Percentiles rank a stretch among this genome's conserved stretches.
These are phyloP conservation scores for Lycia hirtaria DNA, from an alignment of 2,888 invertebrate species.

Conservation along the genomic window DNA sequence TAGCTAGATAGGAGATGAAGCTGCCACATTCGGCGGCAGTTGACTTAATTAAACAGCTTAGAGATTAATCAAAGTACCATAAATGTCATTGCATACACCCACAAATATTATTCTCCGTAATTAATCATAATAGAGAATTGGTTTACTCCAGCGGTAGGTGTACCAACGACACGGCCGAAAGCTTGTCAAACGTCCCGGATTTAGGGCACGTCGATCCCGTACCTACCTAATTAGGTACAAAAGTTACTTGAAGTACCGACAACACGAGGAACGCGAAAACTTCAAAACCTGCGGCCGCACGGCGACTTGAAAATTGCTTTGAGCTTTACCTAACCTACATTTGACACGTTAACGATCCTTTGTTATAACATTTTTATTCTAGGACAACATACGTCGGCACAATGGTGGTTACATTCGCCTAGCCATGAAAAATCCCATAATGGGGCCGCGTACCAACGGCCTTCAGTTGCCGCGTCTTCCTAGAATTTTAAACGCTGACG, in stretches of 20 bases:
- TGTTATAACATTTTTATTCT: constrained; percentile 48
- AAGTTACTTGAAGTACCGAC: constrained; percentile 17
- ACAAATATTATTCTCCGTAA: constrained; percentile 25
- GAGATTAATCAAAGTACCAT: constrained; percentile 5
- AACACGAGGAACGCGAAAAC: constrained; percentile 5
- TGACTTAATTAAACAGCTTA: background rate
- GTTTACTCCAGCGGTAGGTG: constrained; percentile 36
- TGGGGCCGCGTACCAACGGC: constrained; percentile 61
- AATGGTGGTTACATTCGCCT: constrained; percentile 39
- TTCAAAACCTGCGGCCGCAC: constrained; percentile 14
- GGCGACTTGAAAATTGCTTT: constrained; percentile 12
- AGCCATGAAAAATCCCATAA: constrained; percentile 57
- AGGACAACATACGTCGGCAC: constrained; percentile 43
- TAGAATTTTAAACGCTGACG: constrained; percentile 46
- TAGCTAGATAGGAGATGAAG: background rate
- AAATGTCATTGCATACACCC: constrained; percentile 26
- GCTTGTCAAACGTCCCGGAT: constrained; percentile 40
- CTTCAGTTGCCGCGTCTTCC: constrained; percentile 51
- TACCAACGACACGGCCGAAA: constrained; percentile 35
- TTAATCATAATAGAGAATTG: constrained; percentile 39
- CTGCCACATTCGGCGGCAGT: background rate
- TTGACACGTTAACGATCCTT: constrained; percentile 40
- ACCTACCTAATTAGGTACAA: constrained; percentile 35
- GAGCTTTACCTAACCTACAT: constrained; percentile 25
- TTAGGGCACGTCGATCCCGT: constrained; percentile 36